A percentile compares a stretch with the other conserved stretches of the same genome.
phyloP scores from a whole-genome alignment of 2,113 vertebrate genomes.

The Dasypus novemcinctus region DNA sequence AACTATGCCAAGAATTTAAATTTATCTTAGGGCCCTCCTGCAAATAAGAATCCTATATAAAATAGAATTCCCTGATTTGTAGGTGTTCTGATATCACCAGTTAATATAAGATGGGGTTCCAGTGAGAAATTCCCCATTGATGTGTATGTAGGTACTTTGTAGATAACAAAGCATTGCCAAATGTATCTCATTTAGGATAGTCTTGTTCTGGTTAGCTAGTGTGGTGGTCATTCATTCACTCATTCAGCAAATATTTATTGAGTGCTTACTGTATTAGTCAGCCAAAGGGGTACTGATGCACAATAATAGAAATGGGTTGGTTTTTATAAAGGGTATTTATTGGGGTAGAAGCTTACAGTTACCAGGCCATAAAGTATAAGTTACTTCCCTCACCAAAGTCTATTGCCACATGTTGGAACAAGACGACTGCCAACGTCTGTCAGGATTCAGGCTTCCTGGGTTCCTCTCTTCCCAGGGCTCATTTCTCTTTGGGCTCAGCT shows the following conservation, averaged over 20 bases:
- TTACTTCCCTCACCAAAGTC: too few species aligned
- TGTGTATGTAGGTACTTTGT: background rate
- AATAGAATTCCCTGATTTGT: constrained; percentile 18
- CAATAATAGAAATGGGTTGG: too few species aligned
- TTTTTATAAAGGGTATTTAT: too few species aligned
- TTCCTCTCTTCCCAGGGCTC: too few species aligned
- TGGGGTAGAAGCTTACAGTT: too few species aligned
- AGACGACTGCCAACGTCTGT: too few species aligned
- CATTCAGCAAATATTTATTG: constrained; percentile 20
- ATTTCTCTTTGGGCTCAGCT: too few species aligned
- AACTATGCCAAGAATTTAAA: constrained; percentile 46
- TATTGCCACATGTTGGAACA: too few species aligned
- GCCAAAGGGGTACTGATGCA: too few species aligned
- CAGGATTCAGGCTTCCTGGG: too few species aligned
- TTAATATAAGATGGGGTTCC: background rate
- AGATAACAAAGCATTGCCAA: background rate
- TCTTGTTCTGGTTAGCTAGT: background rate
- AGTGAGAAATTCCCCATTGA: background rate
- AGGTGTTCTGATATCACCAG: background rate
- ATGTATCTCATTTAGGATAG: background rate
- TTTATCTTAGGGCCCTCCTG: background rate
- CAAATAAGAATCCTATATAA: constrained; percentile 1
- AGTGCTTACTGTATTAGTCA: background rate
- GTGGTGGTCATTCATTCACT: background rate
- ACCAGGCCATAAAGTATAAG: too few species aligned